These are phyloP conservation scores for Cephus sareptanus DNA, from an alignment of 2,888 invertebrate species.

Conservation along the genomic window DNA sequence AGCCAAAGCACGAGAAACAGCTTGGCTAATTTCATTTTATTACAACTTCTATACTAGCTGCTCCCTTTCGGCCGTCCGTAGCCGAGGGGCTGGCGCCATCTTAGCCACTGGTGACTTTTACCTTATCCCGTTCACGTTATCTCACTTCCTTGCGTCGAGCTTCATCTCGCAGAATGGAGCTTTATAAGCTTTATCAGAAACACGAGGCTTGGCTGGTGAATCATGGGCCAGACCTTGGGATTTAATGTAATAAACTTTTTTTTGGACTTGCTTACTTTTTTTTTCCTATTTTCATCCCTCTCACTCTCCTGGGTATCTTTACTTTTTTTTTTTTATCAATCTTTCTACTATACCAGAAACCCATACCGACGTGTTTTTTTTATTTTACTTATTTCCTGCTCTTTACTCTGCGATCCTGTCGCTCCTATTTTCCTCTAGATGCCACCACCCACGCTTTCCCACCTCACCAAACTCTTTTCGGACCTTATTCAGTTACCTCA, in stretches of 20 bases:
- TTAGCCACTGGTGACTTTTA: not conserved
- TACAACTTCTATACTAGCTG: conserved; percentile 27
- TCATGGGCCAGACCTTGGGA: conserved; percentile 15
- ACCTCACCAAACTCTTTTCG: not conserved
- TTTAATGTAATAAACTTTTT: conserved; percentile 28
- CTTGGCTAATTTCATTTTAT: conserved; percentile 51
- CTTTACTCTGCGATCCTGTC: not conserved
- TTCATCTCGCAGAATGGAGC: conserved; percentile 26
- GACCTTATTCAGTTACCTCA: not conserved
- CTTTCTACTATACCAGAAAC: not conserved
- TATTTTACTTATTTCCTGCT: not conserved
- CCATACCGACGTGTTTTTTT: not conserved
- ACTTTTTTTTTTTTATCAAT: not conserved
- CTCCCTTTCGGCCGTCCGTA: not conserved
- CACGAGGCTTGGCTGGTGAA: conserved; percentile 20
- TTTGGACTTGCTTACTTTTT: conserved; percentile 3
- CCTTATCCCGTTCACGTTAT: conserved; percentile 9
- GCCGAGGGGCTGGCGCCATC: not conserved
- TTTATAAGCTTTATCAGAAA: conserved; percentile 32
- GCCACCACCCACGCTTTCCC: not conserved
- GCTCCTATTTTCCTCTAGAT: not conserved
- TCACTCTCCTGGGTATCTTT: not conserved
- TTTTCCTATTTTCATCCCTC: not conserved
- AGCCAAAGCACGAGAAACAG: conserved; percentile 31
- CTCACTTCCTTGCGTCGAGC: conserved; percentile 15